These are phyloP conservation scores for Pedionomus torquatus DNA, from an alignment of 2,113 vertebrate species.

Conservation along the genomic window DNA sequence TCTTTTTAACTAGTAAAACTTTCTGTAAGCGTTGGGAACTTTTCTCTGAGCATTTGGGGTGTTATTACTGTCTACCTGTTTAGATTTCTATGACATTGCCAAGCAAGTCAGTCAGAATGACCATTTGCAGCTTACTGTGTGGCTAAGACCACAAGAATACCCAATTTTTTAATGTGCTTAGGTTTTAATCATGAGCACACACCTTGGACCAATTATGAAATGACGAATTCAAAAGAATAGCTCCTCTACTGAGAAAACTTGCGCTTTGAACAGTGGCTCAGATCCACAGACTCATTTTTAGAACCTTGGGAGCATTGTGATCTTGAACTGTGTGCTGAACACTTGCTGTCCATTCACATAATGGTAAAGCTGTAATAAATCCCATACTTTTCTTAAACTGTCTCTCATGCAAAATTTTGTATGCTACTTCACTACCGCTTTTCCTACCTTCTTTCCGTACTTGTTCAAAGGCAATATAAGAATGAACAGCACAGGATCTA, in stretches of 20 bases:
- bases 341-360: not conserved
- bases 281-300: not conserved
- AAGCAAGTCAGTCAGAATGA: no score
- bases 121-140: not conserved
- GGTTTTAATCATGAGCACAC: not conserved
- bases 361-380: not conserved
- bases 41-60: not conserved
- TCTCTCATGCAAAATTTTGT: not conserved
- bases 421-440: not conserved
- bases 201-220: not conserved
- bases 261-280: not conserved
- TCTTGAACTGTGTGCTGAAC: not conserved
- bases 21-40: not conserved
- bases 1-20: not conserved
- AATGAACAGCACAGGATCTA: not conserved
- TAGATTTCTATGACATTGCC: no score
- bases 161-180: not conserved
- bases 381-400: not conserved
- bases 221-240: not conserved
- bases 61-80: not conserved
- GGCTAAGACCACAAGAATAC: not conserved
- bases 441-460: not conserved
- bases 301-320: not conserved
- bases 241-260: not conserved
- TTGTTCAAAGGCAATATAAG: not conserved